phyloP scores from a whole-genome alignment of 1,140 invertebrate genomes.

The Apis florea region DNA sequence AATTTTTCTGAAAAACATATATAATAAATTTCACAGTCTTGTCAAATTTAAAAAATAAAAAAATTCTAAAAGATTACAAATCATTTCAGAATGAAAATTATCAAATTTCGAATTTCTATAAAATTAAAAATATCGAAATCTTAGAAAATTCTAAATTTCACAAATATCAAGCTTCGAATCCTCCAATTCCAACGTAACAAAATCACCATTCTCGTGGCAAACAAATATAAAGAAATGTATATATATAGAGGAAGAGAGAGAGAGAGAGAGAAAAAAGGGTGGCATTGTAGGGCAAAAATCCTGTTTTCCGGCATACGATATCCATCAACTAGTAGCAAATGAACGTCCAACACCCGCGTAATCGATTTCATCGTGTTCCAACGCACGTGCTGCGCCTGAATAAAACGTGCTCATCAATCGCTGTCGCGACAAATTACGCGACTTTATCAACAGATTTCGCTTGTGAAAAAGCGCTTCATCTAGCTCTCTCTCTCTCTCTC shows the following conservation, averaged over 20 bases:
- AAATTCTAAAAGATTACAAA: too few relatives aligned
- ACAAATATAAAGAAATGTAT: not conserved
- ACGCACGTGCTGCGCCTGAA: conserved; percentile 13
- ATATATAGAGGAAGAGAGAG: not conserved
- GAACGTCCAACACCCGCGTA: conserved; percentile 24
- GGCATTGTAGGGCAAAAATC: not conserved
- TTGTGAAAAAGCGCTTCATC: not conserved
- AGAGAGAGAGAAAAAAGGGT: not conserved
- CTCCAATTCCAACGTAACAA: not conserved
- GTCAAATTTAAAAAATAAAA: too few relatives aligned
- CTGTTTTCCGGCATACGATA: conserved; percentile 1
- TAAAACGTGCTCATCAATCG: conserved; percentile 29
- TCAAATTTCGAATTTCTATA: too few relatives aligned
- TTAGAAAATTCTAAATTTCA: too few relatives aligned
- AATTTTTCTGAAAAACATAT: too few relatives aligned
- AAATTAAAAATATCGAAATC: too few relatives aligned
- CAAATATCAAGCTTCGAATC: too few relatives aligned
- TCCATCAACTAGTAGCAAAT: conserved; percentile 29
- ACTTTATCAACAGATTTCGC: conserved; percentile 23
- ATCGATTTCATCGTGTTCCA: conserved; percentile 32
- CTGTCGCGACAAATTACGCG: conserved; percentile 26
- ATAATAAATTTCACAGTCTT: too few relatives aligned
- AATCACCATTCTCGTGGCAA: not conserved
- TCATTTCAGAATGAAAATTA: too few relatives aligned
- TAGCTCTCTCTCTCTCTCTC: not conserved